Evolutionary conservation across 2,113 vertebrate genomes (phyloP).

Genomic region (Mus spicilegus): DNA sequence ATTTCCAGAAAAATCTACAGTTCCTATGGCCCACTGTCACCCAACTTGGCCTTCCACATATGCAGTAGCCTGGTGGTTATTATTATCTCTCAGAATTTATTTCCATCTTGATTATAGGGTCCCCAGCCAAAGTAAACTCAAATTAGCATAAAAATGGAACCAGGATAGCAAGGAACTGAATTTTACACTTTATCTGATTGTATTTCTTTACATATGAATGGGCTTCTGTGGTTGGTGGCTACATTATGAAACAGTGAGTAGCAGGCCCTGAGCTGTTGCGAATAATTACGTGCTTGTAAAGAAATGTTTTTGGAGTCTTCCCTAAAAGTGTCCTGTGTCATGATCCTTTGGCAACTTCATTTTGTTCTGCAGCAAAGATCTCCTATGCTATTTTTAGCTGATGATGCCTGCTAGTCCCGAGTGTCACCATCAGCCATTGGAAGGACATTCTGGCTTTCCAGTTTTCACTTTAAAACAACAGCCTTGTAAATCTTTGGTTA

Average conservation of each 20-base stretch:
- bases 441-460: not conserved
- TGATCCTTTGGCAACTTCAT: not conserved
- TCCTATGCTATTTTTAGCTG: not conserved
- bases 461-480: not conserved
- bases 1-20: not conserved
- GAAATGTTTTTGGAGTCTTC: not conserved
- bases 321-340: not conserved
- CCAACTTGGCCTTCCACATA: not conserved
- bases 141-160: not conserved
- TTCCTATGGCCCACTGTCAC: not conserved
- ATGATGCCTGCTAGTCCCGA: not conserved
- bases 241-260: not conserved
- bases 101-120: not conserved
- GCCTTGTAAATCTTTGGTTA: not conserved
- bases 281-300: not conserved
- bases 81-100: not conserved
- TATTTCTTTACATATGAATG: slow-evolving; percentile 12
- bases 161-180: not conserved
- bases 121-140: not conserved
- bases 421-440: not conserved
- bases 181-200: not conserved
- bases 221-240: not conserved
- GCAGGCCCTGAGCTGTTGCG: not conserved
- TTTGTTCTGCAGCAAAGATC: not conserved
- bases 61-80: not conserved